A percentile compares a stretch with the other conserved stretches of the same genome.
phyloP scores from a whole-genome alignment of 2,888 invertebrate genomes.

The Mythimna loreyi region DNA sequence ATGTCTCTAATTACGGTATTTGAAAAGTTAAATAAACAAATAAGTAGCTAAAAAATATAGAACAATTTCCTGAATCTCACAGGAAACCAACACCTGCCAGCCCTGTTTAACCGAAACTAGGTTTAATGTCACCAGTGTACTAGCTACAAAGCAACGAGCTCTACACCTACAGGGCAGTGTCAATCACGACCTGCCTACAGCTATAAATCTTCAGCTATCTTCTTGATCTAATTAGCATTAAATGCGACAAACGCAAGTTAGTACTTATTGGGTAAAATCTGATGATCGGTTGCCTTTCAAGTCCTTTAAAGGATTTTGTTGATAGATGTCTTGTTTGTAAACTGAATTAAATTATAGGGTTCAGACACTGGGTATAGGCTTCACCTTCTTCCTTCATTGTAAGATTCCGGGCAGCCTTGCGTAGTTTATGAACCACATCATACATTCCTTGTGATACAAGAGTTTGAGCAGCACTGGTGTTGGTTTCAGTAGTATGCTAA shows the following conservation, averaged over 20 bases:
- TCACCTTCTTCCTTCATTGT: no score
- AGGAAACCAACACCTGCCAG: no score
- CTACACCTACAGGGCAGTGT: conserved; percentile 70
- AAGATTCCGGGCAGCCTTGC: background rate
- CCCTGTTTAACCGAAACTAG: conserved; percentile 61
- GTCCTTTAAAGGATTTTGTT: conserved; percentile 18
- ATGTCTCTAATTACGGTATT: no score
- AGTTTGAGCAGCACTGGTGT: no score
- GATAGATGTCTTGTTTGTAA: background rate
- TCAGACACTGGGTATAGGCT: no score
- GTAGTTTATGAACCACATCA: no score
- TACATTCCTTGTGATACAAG: no score
- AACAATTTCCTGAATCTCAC: no score
- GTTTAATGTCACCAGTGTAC: conserved; percentile 70
- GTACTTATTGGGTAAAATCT: conserved; percentile 41
- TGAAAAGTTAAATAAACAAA: no score
- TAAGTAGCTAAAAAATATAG: no score
- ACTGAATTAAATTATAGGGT: background rate
- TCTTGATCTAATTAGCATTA: conserved; percentile 58
- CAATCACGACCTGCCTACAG: conserved; percentile 70
- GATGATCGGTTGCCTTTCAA: conserved; percentile 41
- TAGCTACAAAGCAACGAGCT: conserved; percentile 54
- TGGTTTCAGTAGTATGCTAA: no score
- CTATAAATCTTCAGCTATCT: conserved; percentile 62
- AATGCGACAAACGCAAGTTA: conserved; percentile 45